phyloP scores from a whole-genome alignment of 2,113 vertebrate genomes.

The Caloenas nicobarica region DNA sequence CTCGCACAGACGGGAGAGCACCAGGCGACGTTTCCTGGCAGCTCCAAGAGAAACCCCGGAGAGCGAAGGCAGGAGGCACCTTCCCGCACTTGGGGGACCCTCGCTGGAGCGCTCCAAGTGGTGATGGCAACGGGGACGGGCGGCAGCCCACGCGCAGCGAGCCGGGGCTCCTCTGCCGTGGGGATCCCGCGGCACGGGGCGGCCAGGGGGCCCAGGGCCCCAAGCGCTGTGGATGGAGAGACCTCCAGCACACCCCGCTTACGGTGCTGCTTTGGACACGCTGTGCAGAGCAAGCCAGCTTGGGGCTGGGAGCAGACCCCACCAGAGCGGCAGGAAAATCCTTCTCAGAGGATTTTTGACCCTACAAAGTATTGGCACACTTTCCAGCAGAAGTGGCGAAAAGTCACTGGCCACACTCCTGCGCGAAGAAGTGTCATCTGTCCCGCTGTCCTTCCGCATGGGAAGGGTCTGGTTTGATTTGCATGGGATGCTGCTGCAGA shows the following conservation, averaged over 20 bases:
- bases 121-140: no score
- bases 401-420: fast-evolving
- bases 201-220: not conserved
- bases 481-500: no score
- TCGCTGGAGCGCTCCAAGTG: fast-evolving
- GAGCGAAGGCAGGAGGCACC: not conserved
- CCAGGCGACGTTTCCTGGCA: fast-evolving
- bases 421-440: fast-evolving
- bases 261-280: not conserved
- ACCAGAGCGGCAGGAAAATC: not conserved
- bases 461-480: not conserved
- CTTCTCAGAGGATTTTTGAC: not conserved
- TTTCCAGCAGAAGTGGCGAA: not conserved
- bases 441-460: fast-evolving
- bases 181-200: no score
- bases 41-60: not conserved
- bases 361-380: no score
- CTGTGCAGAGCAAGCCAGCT: fast-evolving
- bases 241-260: not conserved
- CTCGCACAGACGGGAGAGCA: fast-evolving
- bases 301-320: not conserved
- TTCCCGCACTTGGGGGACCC: not conserved
- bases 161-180: no score
- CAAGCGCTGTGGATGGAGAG: not conserved
- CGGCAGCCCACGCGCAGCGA: no score